Conservation (phyloP, 2,888 invertebrate species). For the Atethmia centrago region DNA sequence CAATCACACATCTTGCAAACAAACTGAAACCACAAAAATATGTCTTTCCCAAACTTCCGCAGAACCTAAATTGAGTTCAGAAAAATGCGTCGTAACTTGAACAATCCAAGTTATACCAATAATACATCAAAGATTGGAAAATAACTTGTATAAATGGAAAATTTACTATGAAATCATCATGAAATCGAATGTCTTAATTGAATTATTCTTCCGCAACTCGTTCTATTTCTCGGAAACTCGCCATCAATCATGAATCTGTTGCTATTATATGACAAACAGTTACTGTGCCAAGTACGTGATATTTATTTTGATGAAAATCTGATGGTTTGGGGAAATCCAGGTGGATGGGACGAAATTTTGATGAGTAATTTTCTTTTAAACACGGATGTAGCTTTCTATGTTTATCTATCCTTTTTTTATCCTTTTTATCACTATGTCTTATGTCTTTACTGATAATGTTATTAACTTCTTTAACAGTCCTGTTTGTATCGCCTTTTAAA, state of each 20-base stretch:
- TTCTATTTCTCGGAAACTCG: slow-evolving; percentile 54
- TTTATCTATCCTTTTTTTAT: too few species aligned
- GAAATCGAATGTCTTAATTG: slow-evolving; percentile 62
- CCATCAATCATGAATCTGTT: slow-evolving; percentile 59
- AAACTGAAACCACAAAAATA: slow-evolving; percentile 44
- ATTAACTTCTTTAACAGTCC: not conserved
- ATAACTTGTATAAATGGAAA: slow-evolving; percentile 60
- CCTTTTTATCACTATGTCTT: too few species aligned
- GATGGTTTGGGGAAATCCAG: slow-evolving; percentile 47
- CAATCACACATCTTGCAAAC: slow-evolving; percentile 9
- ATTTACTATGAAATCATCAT: slow-evolving; percentile 65
- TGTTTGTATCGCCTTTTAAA: not conserved
- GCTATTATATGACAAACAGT: slow-evolving; percentile 58
- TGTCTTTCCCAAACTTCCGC: slow-evolving; percentile 29
- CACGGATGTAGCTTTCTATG: slow-evolving; percentile 50
- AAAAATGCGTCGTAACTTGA: slow-evolving; percentile 51
- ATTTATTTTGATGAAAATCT: slow-evolving; percentile 57
- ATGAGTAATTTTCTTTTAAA: slow-evolving; percentile 49
- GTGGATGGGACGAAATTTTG: slow-evolving; percentile 31
- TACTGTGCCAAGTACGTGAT: slow-evolving; percentile 55
- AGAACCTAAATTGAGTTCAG: slow-evolving; percentile 44
- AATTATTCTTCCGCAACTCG: slow-evolving; percentile 57
- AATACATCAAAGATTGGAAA: slow-evolving; percentile 59
- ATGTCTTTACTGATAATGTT: not conserved
- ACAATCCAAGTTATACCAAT: slow-evolving; percentile 52